Evolutionary conservation across 2,888 invertebrate species (phyloP).

Genomic region (Baccha elongata): DNA sequence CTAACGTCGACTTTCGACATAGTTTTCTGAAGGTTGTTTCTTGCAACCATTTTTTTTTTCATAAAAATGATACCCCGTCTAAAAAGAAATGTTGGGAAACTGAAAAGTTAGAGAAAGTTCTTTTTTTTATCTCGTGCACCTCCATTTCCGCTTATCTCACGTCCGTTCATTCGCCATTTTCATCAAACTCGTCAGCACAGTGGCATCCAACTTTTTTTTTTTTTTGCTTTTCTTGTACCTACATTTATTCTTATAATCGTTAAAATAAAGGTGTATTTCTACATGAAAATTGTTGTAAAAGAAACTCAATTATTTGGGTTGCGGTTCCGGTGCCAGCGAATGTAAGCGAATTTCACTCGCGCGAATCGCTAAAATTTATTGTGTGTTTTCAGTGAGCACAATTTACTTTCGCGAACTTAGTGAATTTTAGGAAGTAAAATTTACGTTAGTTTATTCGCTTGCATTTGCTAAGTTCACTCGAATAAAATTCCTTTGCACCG

Average conservation of each 20-base stretch:
- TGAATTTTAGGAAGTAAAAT: no score
- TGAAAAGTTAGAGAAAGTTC: conserved; percentile 16
- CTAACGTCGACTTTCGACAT: conserved; percentile 9
- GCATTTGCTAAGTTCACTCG: no score
- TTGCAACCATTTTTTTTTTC: not conserved
- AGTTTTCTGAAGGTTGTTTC: conserved; percentile 14
- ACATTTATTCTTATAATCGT: not conserved
- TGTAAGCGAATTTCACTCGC: no score
- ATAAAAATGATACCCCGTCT: not conserved
- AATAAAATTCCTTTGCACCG: no score
- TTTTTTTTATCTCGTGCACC: conserved; percentile 12
- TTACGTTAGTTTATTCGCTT: no score
- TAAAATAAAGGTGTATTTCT: not conserved
- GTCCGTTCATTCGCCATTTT: conserved; percentile 7
- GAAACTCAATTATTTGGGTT: no score
- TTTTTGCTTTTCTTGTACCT: not conserved
- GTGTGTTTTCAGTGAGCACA: no score
- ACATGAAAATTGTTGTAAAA: no score
- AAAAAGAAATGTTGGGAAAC: not conserved
- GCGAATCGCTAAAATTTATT: no score
- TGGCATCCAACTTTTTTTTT: not conserved
- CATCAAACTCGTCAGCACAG: conserved; percentile 7
- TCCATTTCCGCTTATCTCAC: conserved; percentile 9
- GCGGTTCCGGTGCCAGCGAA: no score
- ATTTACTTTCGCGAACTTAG: no score